These are phyloP conservation scores for Sceloporus undulatus DNA, from an alignment of 2,113 vertebrate species.

Conservation along the genomic window DNA sequence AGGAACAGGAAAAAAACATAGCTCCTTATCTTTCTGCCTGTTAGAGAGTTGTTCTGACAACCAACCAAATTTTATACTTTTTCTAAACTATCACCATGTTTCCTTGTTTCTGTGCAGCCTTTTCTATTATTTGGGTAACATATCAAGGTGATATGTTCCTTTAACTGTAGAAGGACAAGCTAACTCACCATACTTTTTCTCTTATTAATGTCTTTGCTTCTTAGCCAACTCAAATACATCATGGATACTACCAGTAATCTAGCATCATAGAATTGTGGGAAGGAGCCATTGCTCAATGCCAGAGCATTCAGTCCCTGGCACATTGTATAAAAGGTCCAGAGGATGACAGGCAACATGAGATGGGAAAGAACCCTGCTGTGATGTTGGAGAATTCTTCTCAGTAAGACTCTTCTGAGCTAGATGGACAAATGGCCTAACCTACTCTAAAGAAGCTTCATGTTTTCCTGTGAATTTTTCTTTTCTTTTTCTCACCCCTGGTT, in stretches of 20 bases:
- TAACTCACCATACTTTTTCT: neutral
- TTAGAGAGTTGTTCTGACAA: slow-evolving; percentile 31
- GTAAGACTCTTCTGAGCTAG: too few relatives aligned
- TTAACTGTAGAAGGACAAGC: neutral
- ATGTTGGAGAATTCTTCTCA: too few relatives aligned
- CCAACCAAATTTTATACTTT: slow-evolving; percentile 24
- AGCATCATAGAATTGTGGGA: neutral
- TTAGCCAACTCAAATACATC: neutral
- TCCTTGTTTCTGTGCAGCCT: slow-evolving; percentile 20
- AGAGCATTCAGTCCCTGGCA: too few relatives aligned
- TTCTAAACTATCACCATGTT: neutral
- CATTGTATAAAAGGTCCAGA: too few relatives aligned
- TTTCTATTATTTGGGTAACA: neutral
- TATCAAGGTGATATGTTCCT: neutral
- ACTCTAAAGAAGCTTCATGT: too few relatives aligned
- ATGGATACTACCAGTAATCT: neutral
- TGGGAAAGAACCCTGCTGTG: too few relatives aligned
- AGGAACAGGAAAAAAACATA: slow-evolving; percentile 38
- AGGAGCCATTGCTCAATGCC: neutral
- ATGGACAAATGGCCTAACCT: too few relatives aligned
- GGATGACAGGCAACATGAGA: too few relatives aligned
- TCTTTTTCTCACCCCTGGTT: too few relatives aligned
- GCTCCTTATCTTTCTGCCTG: slow-evolving; percentile 25
- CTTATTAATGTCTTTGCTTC: too few relatives aligned
- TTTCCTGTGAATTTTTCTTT: too few relatives aligned